Evolutionary conservation across 2,113 vertebrate genomes (phyloP).

Genomic region (Microtus ochrogaster): DNA sequence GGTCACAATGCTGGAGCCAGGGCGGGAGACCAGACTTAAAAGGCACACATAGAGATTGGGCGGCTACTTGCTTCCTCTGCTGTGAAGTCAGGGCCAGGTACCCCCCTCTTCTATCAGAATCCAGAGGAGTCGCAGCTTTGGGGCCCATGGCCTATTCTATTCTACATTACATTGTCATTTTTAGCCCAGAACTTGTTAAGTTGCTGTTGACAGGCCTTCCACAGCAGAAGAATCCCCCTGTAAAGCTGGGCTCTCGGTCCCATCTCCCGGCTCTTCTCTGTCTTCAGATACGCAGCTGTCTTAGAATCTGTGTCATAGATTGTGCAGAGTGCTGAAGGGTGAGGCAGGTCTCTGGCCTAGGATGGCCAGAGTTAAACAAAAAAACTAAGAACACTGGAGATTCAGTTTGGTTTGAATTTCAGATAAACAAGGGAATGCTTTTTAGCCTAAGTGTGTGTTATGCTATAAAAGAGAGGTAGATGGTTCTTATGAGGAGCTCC

Average conservation of each 20-base stretch:
- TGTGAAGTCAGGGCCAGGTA: background rate
- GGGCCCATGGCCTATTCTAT: background rate
- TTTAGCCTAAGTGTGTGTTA: background rate
- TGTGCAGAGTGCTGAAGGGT: background rate
- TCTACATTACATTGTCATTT: background rate
- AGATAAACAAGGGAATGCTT: conserved; percentile 11
- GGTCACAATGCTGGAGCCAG: background rate
- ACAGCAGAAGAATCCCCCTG: conserved; percentile 1
- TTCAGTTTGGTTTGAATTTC: conserved; percentile 19
- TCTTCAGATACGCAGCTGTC: background rate
- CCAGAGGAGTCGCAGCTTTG: background rate
- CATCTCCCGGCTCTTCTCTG: background rate
- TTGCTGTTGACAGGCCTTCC: conserved; percentile 4
- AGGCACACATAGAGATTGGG: background rate
- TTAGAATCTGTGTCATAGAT: background rate
- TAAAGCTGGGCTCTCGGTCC: background rate
- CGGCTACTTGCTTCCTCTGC: background rate
- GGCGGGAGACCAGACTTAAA: background rate
- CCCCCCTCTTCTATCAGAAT: background rate
- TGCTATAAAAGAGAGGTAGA: background rate
- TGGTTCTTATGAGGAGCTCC: background rate
- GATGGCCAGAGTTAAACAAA: background rate
- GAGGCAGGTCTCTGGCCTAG: background rate
- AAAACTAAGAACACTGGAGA: background rate
- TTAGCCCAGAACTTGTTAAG: conserved; percentile 8